Conservation (phyloP, 2,113 vertebrate genomes). For the Salminus brasiliensis region DNA sequence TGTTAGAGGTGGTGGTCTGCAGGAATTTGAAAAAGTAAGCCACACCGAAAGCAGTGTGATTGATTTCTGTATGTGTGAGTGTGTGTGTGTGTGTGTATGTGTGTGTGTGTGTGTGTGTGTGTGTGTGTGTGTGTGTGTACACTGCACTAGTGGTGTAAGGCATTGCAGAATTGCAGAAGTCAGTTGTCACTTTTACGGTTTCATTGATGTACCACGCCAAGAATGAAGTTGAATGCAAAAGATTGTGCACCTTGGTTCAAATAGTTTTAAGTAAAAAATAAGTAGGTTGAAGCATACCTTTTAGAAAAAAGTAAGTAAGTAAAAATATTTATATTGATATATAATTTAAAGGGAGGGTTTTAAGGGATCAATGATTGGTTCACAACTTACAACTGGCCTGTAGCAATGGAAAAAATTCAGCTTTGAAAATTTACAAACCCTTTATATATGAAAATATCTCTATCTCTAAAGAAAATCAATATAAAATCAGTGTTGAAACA, state of each 20-base stretch:
- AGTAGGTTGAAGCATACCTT: too few species aligned
- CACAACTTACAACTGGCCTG: too few species aligned
- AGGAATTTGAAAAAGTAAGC: background rate
- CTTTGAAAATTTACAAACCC: too few species aligned
- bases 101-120: background rate
- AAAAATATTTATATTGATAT: too few species aligned
- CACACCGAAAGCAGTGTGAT: background rate
- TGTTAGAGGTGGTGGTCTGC: conserved; percentile 1
- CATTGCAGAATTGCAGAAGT: background rate
- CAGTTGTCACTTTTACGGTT: background rate
- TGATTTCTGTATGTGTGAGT: background rate
- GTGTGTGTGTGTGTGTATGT: background rate
- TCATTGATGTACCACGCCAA: background rate
- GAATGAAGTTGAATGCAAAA: background rate
- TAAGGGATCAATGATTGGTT: too few species aligned
- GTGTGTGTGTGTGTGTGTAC: background rate
- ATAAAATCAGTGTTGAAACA: too few species aligned
- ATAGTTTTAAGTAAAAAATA: too few species aligned
- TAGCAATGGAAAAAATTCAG: too few species aligned
- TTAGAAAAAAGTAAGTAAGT: too few species aligned
- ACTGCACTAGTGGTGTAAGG: background rate
- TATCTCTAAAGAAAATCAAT: too few species aligned
- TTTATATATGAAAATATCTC: too few species aligned
- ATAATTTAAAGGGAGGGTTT: too few species aligned
- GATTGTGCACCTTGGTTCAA: background rate